phyloP scores from a whole-genome alignment of 2,888 invertebrate species.

The Leucophenga montana region DNA sequence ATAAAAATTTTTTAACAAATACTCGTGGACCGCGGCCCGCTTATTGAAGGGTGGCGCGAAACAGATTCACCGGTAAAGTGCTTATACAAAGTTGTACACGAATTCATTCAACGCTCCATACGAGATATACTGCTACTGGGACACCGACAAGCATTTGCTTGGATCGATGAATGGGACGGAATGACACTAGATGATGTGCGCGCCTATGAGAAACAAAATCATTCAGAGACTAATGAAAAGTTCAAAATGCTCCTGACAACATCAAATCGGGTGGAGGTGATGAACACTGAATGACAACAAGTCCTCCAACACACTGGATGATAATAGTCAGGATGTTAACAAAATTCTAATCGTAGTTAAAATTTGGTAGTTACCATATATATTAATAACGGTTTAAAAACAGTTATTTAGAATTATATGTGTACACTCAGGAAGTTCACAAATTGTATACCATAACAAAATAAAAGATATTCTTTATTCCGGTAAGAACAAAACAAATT shows the following conservation, averaged over 20 bases:
- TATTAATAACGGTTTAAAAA: neutral
- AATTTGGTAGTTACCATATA: neutral
- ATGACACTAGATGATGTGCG: constrained; percentile 91
- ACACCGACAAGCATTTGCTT: constrained; percentile 92
- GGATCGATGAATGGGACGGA: constrained; percentile 93
- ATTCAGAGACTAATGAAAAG: constrained; percentile 83
- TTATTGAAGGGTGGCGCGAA: constrained; percentile 87
- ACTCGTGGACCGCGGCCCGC: constrained; percentile 81
- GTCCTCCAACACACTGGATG: neutral
- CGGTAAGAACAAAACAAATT: neutral
- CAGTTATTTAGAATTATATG: neutral
- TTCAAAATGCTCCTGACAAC: constrained; percentile 44
- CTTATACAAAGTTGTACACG: constrained; percentile 90
- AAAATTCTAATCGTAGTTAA: neutral
- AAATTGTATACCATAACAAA: neutral
- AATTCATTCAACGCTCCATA: constrained; percentile 88
- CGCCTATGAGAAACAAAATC: constrained; percentile 85
- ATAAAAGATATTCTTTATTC: neutral
- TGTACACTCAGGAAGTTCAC: constrained; percentile 14
- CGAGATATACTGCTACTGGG: constrained; percentile 88
- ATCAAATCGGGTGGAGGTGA: neutral
- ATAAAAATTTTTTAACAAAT: neutral
- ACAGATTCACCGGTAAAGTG: constrained; percentile 89
- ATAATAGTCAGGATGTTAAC: neutral
- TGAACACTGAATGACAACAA: neutral